Percentiles rank a stretch among this genome's conserved stretches.
These are phyloP conservation scores for Hirtodrosophila cameraria DNA, from an alignment of 2,888 invertebrate genomes.

Conservation along the genomic window DNA sequence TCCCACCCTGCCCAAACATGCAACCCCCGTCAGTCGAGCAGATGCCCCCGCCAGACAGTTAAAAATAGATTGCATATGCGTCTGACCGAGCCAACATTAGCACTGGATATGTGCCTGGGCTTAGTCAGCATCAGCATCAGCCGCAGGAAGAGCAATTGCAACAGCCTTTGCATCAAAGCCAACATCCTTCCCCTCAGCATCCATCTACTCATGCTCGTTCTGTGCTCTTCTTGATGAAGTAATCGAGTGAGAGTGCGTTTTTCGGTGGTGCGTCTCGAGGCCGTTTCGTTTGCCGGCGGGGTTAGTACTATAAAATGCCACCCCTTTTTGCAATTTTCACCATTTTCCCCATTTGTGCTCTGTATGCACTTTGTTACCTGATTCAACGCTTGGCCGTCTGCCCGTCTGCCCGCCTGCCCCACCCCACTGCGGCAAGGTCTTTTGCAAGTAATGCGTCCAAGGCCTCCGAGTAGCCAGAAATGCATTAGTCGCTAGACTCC, in stretches of 20 bases:
- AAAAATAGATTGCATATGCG: conserved; percentile 69
- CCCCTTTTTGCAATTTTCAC: conserved; percentile 38
- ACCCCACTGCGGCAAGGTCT: conserved; percentile 31
- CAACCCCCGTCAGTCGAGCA: conserved; percentile 8
- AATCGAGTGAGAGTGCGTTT: conserved; percentile 49
- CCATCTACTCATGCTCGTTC: too few relatives aligned
- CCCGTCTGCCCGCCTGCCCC: neutral
- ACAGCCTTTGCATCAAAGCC: neutral
- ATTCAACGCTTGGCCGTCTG: conserved; percentile 1
- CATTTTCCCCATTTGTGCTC: conserved; percentile 37
- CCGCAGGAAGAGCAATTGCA: neutral
- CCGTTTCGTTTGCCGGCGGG: conserved; percentile 19
- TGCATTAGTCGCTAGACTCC: conserved; percentile 48
- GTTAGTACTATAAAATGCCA: conserved; percentile 34
- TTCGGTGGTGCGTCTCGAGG: conserved; percentile 64
- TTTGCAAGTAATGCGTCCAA: conserved; percentile 55
- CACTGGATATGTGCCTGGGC: conserved; percentile 28
- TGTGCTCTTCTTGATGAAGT: conserved; percentile 35
- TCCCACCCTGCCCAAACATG: neutral
- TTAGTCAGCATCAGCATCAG: conserved; percentile 43
- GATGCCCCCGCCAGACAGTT: conserved; percentile 65
- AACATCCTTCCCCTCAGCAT: neutral
- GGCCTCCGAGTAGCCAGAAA: conserved; percentile 41
- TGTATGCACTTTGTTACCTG: conserved; percentile 36
- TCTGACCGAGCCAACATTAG: conserved; percentile 55